These are phyloP conservation scores for Invenusta paracnida DNA, from an alignment of 2,888 invertebrate species.

Conservation along the genomic window DNA sequence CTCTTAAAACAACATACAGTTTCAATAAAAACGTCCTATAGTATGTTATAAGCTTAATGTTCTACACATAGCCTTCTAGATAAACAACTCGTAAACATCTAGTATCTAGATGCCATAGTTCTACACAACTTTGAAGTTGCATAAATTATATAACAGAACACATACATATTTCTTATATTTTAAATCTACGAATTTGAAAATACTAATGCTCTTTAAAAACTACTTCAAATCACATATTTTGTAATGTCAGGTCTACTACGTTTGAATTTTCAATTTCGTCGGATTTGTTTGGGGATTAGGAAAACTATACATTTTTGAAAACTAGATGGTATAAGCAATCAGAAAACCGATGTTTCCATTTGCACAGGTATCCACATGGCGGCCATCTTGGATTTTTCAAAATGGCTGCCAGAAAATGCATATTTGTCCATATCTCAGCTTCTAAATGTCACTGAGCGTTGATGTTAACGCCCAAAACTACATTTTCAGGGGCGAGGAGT, in stretches of 20 bases:
- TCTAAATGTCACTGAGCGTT: conserved; percentile 23
- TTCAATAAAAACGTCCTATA: too few relatives aligned
- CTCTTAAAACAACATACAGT: too few relatives aligned
- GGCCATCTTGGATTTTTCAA: conserved; percentile 27
- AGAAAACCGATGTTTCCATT: conserved; percentile 20
- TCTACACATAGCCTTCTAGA: too few relatives aligned
- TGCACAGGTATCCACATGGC: conserved; percentile 29
- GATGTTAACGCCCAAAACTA: conserved; percentile 19
- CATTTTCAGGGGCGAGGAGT: conserved; percentile 21
- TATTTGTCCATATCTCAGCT: not conserved
- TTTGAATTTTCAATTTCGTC: conserved; percentile 12
- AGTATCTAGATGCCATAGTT: too few relatives aligned
- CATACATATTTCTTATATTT: too few relatives aligned
- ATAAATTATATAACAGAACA: too few relatives aligned
- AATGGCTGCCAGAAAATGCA: conserved; percentile 29
- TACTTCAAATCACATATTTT: too few relatives aligned
- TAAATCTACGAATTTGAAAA: too few relatives aligned
- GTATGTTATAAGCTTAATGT: too few relatives aligned
- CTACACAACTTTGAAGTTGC: too few relatives aligned
- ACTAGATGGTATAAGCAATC: conserved; percentile 26
- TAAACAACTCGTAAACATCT: too few relatives aligned
- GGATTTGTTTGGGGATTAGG: conserved; percentile 12
- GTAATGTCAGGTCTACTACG: conserved; percentile 9
- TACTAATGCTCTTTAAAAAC: too few relatives aligned
- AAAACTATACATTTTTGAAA: conserved; percentile 25